Conservation (phyloP, 2,797 vertebrate genomes). For the Myioborus miniatus region DNA sequence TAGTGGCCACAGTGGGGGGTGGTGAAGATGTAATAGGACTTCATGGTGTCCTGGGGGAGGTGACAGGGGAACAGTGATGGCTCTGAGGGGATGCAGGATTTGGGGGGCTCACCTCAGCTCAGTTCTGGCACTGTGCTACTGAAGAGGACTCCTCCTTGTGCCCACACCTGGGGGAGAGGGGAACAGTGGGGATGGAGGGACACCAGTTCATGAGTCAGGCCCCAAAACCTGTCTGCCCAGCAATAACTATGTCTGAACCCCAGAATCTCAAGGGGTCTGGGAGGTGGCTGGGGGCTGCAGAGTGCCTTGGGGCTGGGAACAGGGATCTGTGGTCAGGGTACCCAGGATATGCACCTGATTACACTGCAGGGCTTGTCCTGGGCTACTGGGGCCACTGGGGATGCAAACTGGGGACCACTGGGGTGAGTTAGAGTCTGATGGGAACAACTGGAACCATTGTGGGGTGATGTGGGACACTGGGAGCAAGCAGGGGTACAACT, state of each 20-base stretch:
- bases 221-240: not conserved
- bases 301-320: accelerated
- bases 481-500: not conserved
- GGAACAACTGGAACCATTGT: not conserved
- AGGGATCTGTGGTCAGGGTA: not conserved
- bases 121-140: not conserved
- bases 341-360: not conserved
- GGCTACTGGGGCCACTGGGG: not conserved
- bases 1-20: not conserved
- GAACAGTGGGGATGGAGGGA: not conserved
- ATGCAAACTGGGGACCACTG: not conserved
- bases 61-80: not conserved
- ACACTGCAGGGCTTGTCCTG: not conserved
- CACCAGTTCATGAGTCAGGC: not conserved
- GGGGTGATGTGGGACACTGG: not conserved
- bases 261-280: not conserved
- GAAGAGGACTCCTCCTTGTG: not conserved
- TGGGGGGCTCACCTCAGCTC: not conserved
- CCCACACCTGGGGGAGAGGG: not conserved
- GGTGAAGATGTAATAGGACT: not conserved
- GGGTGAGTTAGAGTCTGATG: not conserved
- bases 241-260: not conserved
- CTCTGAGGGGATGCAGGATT: not conserved
- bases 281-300: not conserved
- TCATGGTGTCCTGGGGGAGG: not conserved